Conservation (phyloP, 2,113 vertebrate genomes). For the Tinamus guttatus region DNA sequence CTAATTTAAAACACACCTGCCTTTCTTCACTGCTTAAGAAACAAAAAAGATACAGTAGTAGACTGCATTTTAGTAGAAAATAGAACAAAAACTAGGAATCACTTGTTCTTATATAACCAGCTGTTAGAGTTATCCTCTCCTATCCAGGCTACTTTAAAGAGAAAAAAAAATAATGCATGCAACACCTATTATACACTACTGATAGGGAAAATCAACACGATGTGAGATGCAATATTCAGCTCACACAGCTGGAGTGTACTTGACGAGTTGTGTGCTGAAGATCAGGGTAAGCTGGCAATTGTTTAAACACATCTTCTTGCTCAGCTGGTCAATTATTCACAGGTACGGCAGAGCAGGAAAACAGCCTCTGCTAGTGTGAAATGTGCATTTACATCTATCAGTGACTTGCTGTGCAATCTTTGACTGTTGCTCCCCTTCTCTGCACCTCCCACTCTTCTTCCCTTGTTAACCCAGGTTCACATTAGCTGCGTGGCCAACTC, state of each 20-base stretch:
- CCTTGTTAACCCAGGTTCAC: background rate
- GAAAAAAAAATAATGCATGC: background rate
- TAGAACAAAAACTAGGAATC: background rate
- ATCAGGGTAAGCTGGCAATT: background rate
- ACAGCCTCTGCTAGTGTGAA: background rate
- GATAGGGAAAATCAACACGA: background rate
- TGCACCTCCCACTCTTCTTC: rapidly evolving
- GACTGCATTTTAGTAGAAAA: background rate
- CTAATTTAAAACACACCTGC: background rate
- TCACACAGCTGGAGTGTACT: constrained; percentile 1
- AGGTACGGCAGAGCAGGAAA: background rate
- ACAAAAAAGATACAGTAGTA: background rate
- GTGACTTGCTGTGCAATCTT: background rate
- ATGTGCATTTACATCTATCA: background rate
- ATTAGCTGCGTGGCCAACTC: rapidly evolving
- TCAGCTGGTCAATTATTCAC: constrained; percentile 15
- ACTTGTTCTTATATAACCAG: background rate
- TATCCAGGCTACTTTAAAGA: background rate
- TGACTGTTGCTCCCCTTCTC: background rate
- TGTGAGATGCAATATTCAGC: background rate
- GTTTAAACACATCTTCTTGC: background rate
- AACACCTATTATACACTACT: background rate
- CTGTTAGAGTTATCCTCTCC: background rate
- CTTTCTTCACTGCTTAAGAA: background rate
- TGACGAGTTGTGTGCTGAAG: background rate